Base-by-base conservation (phyloP, 2,113 vertebrate species). In the Coptodon rendalli region DNA sequence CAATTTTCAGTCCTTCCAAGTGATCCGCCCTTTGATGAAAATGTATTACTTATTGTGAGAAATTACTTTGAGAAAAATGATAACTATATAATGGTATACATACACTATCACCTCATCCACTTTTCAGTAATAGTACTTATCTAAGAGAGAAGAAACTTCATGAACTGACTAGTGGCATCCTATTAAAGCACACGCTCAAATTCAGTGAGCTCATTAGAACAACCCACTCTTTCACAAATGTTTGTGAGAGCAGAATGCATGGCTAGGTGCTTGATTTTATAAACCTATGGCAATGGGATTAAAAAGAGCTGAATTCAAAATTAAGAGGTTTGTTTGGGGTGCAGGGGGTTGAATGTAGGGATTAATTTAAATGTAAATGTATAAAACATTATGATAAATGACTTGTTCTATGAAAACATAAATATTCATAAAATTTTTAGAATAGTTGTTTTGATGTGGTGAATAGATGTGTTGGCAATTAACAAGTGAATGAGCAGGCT, bases 181-280 rank as follows among this genome's bases (percentile, higher is more conserved):
- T 27, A 27, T 73, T 45, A 29, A 16, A 27, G 22, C 24, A 0
- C 40, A 73, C 1, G 5, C 14, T 27, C 22, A 73, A 48, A 27
- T 48, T 27, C 22, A 73, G 40, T 48, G 68, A 48, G 68, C 68
- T 73, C 40, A 45, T 73, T 73, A 45, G 40, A 29, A 45, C 9
- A 27, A 45, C 22, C 1, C 0, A 4, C 43, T 45, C 9, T 10
- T 45, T 73, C 24, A 48, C 24, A 17, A 73, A 45, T 0, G 9
- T 76, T 29, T 76, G 14, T 17, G 24, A 73, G 22, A 10, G 40
- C 38, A 27, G 22, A 73, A 24, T 6, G 38, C 40, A 73, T 7
- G 40, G 68, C 40, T 29, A 73, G 40, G 38, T 71, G 36, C 38
- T 71, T 71, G 38, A 76, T 48, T 76, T 76, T 7, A 29, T 11